Conservation (phyloP, 2,888 invertebrate species). For the Machimus atricapillus region DNA sequence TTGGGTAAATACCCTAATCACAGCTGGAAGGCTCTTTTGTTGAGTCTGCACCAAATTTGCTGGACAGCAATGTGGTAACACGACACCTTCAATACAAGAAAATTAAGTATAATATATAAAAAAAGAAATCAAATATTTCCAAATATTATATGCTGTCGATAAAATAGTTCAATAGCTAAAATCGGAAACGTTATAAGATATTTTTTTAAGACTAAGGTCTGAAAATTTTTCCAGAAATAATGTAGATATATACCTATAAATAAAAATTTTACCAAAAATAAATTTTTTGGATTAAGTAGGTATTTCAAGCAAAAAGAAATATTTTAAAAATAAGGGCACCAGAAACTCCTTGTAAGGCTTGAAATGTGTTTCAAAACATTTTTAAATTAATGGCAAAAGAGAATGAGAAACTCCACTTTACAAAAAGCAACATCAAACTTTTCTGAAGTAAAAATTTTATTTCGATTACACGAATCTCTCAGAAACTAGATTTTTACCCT, state of each 20-base stretch:
- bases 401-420: background rate
- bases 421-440: background rate
- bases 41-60: background rate
- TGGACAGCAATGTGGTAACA: background rate
- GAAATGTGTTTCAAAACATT: background rate
- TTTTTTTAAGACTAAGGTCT: too few relatives aligned
- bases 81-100: background rate
- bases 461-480: background rate
- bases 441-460: background rate
- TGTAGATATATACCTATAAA: too few relatives aligned
- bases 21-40: background rate
- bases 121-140: too few relatives aligned
- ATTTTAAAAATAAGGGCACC: background rate
- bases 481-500: background rate
- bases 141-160: too few relatives aligned
- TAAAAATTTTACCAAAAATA: too few relatives aligned
- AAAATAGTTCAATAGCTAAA: too few relatives aligned
- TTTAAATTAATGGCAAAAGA: background rate
- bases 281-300: background rate
- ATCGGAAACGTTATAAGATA: too few relatives aligned
- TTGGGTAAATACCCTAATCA: background rate
- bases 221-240: too few relatives aligned
- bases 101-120: too few relatives aligned
- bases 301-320: background rate
- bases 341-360: background rate